phyloP scores from a whole-genome alignment of 1,140 invertebrate genomes.

The Drosophila nebulosa region DNA sequence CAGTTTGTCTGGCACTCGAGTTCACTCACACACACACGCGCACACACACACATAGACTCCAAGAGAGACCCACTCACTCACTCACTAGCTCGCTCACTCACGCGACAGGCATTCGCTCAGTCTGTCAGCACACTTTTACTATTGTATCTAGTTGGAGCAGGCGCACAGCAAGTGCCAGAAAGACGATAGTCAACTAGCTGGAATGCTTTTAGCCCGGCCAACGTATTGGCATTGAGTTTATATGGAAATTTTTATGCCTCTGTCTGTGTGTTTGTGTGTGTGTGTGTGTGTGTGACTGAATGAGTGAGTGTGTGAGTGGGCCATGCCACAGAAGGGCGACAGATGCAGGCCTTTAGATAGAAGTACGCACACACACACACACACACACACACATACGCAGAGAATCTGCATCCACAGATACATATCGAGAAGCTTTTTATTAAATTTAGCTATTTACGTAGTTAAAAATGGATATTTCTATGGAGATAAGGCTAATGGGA shows the following conservation, averaged over 20 bases:
- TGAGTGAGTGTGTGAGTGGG: not conserved
- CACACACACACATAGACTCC: constrained; percentile 6
- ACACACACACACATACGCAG: not conserved
- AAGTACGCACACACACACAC: not conserved
- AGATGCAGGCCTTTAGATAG: not conserved
- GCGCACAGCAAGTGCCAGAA: constrained; percentile 67
- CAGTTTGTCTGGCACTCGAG: constrained; percentile 38
- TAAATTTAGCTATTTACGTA: not conserved
- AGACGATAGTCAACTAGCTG: constrained; percentile 9
- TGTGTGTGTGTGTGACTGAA: not conserved
- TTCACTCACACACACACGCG: constrained; percentile 15
- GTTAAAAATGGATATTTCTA: not conserved
- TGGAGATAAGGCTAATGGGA: not conserved
- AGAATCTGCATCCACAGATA: not conserved
- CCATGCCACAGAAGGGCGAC: not conserved
- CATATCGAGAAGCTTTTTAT: not conserved
- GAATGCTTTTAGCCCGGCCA: constrained; percentile 46
- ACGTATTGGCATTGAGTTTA: constrained; percentile 30
- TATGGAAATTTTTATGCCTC: not conserved
- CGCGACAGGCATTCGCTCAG: constrained; percentile 24
- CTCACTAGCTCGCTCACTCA: constrained; percentile 15
- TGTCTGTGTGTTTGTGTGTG: not conserved
- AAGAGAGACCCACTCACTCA: not conserved
- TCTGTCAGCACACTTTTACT: constrained; percentile 73
- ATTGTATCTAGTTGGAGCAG: constrained; percentile 80